A percentile compares a stretch with the other conserved stretches of the same genome.
phyloP scores from a whole-genome alignment of 1,140 invertebrate species.

The Saccostrea cuccullata region DNA sequence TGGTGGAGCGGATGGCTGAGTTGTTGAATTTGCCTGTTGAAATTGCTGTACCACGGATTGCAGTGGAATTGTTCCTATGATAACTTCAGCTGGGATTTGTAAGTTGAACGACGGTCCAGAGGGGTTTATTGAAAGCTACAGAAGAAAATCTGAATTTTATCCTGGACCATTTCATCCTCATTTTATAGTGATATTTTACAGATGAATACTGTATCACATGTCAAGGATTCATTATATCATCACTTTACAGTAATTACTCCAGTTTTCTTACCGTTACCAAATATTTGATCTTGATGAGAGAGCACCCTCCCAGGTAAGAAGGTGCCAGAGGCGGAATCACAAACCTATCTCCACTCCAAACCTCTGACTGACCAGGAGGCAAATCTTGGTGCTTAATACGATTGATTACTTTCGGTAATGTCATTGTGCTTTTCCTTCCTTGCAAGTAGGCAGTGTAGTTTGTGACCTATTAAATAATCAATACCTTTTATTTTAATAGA shows the following conservation, averaged over 20 bases:
- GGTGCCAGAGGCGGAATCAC: not conserved
- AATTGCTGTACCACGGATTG: not conserved
- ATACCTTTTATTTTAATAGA: not conserved
- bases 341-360: conserved; percentile 2
- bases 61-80: not conserved
- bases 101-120: not conserved
- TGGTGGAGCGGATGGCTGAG: not conserved
- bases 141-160: not conserved
- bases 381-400: not conserved
- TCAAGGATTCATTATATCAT: not conserved
- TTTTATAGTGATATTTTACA: too few species aligned
- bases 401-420: not conserved
- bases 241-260: not conserved
- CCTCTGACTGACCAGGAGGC: not conserved
- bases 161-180: not conserved
- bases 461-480: not conserved
- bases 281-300: not conserved
- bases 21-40: not conserved
- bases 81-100: not conserved
- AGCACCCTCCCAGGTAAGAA: not conserved
- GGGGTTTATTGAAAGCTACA: conserved; percentile 58
- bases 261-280: not conserved
- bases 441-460: not conserved
- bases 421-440: not conserved
- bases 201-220: not conserved